These are phyloP conservation scores for Otolemur crassicaudatus DNA, from an alignment of 2,797 vertebrate species.

Conservation along the genomic window DNA sequence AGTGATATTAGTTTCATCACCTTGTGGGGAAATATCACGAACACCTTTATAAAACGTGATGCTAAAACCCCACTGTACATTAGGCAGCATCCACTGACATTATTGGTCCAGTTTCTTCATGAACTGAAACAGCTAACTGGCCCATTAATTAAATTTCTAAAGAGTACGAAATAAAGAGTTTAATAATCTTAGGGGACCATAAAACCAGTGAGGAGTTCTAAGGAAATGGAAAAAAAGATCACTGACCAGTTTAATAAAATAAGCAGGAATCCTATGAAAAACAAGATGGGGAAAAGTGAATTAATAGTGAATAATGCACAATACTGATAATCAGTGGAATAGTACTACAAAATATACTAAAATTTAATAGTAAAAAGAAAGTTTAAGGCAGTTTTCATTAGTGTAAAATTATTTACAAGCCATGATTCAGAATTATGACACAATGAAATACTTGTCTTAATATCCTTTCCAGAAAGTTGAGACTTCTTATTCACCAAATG, in stretches of 20 bases:
- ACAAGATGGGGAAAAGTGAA: not conserved
- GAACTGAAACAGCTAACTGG: not conserved
- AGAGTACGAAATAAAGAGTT: conserved; percentile 33
- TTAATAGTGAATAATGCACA: not conserved
- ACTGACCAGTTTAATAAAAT: conserved; percentile 38
- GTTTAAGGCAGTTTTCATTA: not conserved
- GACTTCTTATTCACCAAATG: not conserved
- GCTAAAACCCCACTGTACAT: not conserved
- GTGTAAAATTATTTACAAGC: not conserved
- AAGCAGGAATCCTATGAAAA: conserved; percentile 4
- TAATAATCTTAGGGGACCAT: not conserved
- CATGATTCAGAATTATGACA: not conserved
- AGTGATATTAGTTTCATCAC: not conserved
- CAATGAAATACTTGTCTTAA: conserved; percentile 8
- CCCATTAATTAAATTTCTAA: conserved; percentile 5
- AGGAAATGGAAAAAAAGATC: not conserved
- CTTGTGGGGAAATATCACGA: not conserved
- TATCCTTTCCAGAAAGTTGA: not conserved
- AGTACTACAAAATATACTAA: not conserved
- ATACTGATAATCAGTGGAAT: not conserved
- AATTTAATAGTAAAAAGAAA: conserved; percentile 46
- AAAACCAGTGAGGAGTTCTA: conserved; percentile 27
- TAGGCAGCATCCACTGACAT: not conserved
- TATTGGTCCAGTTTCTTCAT: not conserved
- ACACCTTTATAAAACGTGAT: not conserved